Evolutionary conservation across 2,888 invertebrate species (phyloP).

Genomic region (Omphaloscelis lunosa): DNA sequence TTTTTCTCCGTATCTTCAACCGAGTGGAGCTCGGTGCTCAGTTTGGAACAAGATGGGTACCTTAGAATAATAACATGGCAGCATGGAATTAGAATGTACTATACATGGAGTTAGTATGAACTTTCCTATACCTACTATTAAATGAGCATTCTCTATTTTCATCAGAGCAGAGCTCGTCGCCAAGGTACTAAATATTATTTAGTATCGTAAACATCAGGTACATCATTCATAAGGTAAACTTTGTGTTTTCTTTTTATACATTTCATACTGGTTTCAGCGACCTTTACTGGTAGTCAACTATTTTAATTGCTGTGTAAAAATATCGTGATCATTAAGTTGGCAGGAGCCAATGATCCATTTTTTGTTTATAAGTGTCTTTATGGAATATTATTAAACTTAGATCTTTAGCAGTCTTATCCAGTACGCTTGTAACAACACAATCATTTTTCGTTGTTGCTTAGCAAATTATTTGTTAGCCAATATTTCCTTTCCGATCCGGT

Average conservation of each 20-base stretch:
- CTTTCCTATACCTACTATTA: too few species aligned
- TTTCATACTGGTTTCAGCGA: slow-evolving; percentile 38
- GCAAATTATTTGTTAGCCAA: neutral
- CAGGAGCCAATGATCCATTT: neutral
- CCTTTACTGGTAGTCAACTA: slow-evolving; percentile 27
- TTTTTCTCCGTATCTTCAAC: too few species aligned
- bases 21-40: too few species aligned
- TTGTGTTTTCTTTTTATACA: slow-evolving; percentile 30
- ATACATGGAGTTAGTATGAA: too few species aligned
- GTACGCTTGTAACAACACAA: neutral
- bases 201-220: neutral
- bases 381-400: slow-evolving; percentile 6
- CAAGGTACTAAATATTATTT: neutral
- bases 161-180: too few species aligned
- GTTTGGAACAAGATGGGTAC: too few species aligned
- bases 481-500: neutral
- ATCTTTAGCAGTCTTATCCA: neutral
- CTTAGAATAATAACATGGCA: too few species aligned
- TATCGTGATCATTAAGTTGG: slow-evolving; percentile 6
- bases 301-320: slow-evolving; percentile 15
- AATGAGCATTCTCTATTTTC: too few species aligned
- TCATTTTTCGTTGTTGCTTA: neutral
- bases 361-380: neutral
- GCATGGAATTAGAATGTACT: too few species aligned
- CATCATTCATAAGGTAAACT: slow-evolving; percentile 15